A percentile compares a stretch with the other conserved stretches of the same genome.
Evolutionary conservation across 2,797 vertebrate species (phyloP).

Genomic region (Heliangelus exortis): DNA sequence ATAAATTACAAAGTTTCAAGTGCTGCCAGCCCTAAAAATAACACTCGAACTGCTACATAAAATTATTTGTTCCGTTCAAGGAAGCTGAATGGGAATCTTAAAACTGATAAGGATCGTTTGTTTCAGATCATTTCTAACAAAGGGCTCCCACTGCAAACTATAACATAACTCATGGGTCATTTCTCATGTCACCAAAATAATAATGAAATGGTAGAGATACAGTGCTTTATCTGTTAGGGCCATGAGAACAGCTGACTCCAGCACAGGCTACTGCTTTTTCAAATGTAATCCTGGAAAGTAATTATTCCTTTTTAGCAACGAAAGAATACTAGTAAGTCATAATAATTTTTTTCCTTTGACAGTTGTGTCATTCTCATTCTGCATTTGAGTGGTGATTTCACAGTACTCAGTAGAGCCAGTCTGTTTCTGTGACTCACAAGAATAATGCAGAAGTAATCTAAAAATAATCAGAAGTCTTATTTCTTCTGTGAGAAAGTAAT

Average conservation of each 20-base stretch:
- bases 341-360: slow-evolving; percentile 65
- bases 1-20: neutral
- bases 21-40: neutral
- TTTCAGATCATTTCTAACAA: neutral
- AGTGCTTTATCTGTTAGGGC: neutral
- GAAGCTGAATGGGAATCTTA: neutral
- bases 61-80: neutral
- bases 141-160: slow-evolving; percentile 6
- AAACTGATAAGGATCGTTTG: neutral
- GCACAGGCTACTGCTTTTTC: slow-evolving; percentile 42
- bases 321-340: slow-evolving; percentile 59
- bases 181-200: slow-evolving; percentile 22
- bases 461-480: slow-evolving; percentile 67
- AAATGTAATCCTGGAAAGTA: slow-evolving; percentile 49
- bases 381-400: slow-evolving; percentile 54
- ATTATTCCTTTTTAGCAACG: slow-evolving; percentile 7
- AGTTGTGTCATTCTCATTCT: slow-evolving; percentile 4
- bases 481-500: slow-evolving; percentile 70
- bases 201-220: neutral
- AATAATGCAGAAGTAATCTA: slow-evolving; percentile 60
- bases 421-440: slow-evolving; percentile 55
- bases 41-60: neutral
- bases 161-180: neutral
- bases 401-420: slow-evolving; percentile 46
- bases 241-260: slow-evolving; percentile 27